Evolutionary conservation across 2,797 vertebrate species (phyloP).

Genomic region (Eulemur mongoz): DNA sequence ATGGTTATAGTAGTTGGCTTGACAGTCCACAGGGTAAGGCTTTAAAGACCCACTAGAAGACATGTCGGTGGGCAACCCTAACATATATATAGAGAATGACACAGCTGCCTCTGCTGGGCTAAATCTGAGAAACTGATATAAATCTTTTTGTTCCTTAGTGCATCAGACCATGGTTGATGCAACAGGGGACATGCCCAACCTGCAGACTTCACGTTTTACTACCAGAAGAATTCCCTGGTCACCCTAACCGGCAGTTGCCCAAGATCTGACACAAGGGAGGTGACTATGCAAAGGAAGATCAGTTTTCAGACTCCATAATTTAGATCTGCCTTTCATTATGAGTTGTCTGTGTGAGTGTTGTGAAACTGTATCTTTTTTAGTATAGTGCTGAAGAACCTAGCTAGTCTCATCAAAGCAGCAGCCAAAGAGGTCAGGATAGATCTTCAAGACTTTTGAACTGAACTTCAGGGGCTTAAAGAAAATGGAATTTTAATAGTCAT

Average conservation of each 20-base stretch:
- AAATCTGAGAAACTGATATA: conserved; percentile 43
- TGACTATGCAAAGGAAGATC: conserved; percentile 30
- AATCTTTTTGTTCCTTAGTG: conserved; percentile 71
- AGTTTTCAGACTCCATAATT: conserved; percentile 36
- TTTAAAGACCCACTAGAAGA: background rate
- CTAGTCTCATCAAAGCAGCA: background rate
- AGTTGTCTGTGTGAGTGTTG: conserved; percentile 27
- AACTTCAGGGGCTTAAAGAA: conserved; percentile 15
- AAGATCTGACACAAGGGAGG: conserved; percentile 57
- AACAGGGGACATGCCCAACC: conserved; percentile 79
- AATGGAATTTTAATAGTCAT: conserved; percentile 24
- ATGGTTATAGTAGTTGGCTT: background rate
- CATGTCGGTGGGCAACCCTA: background rate
- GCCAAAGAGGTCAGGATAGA: conserved; percentile 42
- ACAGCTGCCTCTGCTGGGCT: background rate
- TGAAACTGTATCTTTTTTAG: background rate
- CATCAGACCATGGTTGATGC: conserved; percentile 79
- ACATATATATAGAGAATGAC: background rate
- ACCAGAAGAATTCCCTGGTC: conserved; percentile 75
- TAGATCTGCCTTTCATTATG: conserved; percentile 45
- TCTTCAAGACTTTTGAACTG: background rate
- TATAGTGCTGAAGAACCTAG: background rate
- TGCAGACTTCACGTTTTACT: conserved; percentile 79
- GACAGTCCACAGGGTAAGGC: background rate
- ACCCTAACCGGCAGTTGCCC: conserved; percentile 57